Percentiles rank a stretch among this genome's conserved stretches.
phyloP scores from a whole-genome alignment of 2,888 invertebrate genomes.

The Tupiocoris notatus region DNA sequence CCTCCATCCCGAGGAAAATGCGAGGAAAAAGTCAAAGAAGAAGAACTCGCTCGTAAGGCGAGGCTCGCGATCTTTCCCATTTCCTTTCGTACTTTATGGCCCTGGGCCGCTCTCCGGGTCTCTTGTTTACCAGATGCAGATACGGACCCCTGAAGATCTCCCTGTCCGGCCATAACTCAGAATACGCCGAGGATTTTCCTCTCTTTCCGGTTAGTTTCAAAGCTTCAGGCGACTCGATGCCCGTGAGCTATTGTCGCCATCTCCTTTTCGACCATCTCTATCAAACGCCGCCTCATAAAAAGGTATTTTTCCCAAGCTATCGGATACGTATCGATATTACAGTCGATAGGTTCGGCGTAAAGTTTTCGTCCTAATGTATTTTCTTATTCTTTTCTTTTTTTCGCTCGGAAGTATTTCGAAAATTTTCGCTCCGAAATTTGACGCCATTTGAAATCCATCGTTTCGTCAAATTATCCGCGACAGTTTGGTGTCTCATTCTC shows the following conservation, averaged over 20 bases:
- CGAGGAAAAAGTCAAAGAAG: neutral
- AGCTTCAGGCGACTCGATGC: too few relatives aligned
- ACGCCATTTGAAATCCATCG: too few relatives aligned
- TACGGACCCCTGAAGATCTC: constrained; percentile 31
- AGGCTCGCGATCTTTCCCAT: neutral
- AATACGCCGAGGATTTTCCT: constrained; percentile 3
- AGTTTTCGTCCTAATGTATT: neutral
- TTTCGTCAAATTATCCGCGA: too few relatives aligned
- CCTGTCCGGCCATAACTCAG: constrained; percentile 33
- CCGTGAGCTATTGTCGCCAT: neutral
- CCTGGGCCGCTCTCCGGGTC: neutral
- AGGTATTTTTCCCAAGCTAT: neutral
- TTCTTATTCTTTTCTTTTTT: too few relatives aligned
- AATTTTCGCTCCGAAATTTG: too few relatives aligned
- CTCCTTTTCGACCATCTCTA: neutral
- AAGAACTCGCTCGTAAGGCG: neutral
- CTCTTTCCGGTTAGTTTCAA: neutral
- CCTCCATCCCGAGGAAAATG: neutral
- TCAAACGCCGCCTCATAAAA: neutral
- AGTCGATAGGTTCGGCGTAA: neutral
- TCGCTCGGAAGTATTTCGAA: neutral
- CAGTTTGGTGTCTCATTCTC: too few relatives aligned
- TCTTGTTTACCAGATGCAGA: constrained; percentile 38
- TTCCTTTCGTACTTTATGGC: constrained; percentile 31
- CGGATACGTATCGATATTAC: neutral